These are phyloP conservation scores for Scaptomyza reducta DNA, from an alignment of 2,888 invertebrate species.

Conservation along the genomic window DNA sequence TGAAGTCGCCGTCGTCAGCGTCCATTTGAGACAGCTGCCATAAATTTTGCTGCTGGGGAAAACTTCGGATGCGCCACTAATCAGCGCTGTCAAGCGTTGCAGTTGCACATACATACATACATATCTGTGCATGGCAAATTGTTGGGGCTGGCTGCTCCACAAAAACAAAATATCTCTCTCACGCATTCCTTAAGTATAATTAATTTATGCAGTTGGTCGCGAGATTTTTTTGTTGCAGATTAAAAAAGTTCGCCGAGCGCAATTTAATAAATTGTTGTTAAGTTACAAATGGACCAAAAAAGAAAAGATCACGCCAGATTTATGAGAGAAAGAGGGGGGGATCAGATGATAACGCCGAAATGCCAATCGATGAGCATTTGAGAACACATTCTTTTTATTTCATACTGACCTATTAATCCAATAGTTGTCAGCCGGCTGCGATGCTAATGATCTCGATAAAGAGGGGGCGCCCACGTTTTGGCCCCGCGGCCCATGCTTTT, in stretches of 20 bases:
- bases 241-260: slow-evolving; percentile 49
- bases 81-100: slow-evolving; percentile 62
- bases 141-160: slow-evolving; percentile 39
- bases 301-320: slow-evolving; percentile 24
- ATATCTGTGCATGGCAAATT: slow-evolving; percentile 50
- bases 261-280: slow-evolving; percentile 74
- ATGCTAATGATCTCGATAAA: slow-evolving; percentile 54
- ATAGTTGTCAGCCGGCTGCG: slow-evolving; percentile 60
- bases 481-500: slow-evolving; percentile 33
- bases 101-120: slow-evolving; percentile 12
- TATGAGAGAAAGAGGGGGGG: slow-evolving; percentile 11
- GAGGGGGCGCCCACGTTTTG: slow-evolving; percentile 64
- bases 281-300: too few relatives aligned
- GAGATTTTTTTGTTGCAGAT: slow-evolving; percentile 69
- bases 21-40: slow-evolving; percentile 61
- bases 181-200: slow-evolving; percentile 66
- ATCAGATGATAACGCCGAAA: slow-evolving; percentile 4
- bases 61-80: slow-evolving; percentile 53
- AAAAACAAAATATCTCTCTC: slow-evolving; percentile 51
- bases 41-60: slow-evolving; percentile 49
- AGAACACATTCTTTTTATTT: slow-evolving; percentile 24
- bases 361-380: slow-evolving; percentile 36
- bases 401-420: slow-evolving; percentile 66
- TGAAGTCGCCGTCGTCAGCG: slow-evolving; percentile 33
- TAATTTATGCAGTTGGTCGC: slow-evolving; percentile 72